Evolutionary conservation across 64 coral and sea anemone genomes (phyloP).

Genomic region (Porites australiensis): DNA sequence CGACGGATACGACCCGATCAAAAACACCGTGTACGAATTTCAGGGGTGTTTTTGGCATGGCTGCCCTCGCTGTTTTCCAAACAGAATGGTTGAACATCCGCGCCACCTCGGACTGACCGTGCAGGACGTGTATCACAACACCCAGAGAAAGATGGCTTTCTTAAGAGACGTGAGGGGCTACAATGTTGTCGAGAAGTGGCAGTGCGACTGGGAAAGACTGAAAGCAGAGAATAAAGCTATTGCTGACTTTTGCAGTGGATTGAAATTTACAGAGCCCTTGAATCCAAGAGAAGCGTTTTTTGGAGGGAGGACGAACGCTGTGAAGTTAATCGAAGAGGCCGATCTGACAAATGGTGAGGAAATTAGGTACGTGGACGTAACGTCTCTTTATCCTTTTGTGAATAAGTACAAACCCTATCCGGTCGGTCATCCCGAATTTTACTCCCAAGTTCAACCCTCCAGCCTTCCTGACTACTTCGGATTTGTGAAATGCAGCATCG

Average conservation of each 20-base stretch:
- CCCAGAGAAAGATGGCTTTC: neutral
- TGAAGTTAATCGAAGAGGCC: conserved; percentile 1
- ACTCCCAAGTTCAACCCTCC: neutral
- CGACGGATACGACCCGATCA: neutral
- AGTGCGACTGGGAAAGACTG: neutral
- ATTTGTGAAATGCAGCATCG: neutral
- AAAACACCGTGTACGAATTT: conserved; percentile 3
- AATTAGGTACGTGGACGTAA: neutral
- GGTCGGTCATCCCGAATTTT: neutral
- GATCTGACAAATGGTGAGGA: neutral
- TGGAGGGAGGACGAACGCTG: neutral
- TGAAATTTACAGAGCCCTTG: neutral
- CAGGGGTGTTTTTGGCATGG: conserved; percentile 27
- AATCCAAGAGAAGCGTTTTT: conserved; percentile 14
- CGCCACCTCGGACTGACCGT: neutral
- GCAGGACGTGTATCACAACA: neutral
- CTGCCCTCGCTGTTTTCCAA: conserved; percentile 24
- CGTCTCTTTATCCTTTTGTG: neutral
- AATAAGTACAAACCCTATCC: neutral
- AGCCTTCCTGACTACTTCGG: neutral
- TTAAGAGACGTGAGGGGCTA: neutral
- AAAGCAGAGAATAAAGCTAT: neutral
- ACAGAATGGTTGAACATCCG: neutral
- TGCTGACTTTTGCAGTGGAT: neutral
- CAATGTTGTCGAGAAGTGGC: conserved; percentile 17